Evolutionary conservation across 2,113 vertebrate genomes (phyloP), one percentile per base, ranked within the genome.

Genomic region (Leucoraja erinaceus): DNA sequence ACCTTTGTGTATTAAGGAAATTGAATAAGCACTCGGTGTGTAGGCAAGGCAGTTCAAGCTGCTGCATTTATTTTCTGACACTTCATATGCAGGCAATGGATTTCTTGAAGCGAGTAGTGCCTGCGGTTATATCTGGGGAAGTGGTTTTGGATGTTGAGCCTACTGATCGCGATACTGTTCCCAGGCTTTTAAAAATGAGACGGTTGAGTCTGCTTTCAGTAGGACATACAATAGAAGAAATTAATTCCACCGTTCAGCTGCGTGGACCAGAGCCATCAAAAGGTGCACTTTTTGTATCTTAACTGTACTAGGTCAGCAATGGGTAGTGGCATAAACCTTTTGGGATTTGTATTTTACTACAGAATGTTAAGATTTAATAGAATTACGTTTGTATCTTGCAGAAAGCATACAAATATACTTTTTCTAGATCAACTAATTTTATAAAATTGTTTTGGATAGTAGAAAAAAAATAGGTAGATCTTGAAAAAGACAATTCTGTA

Each of bases 41-140:
- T 31, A 75, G 93, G 94, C 5, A 38, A 10, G 81, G 90, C 93
- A 38, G 94, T 59, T 28, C 74, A 3, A 3, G 93, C 90, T 78
- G 92, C 74, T 63, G 79, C 0, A n/a, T 12, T 20, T 61, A 93
- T 76, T 81, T 8, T 8, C 61, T 81, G 86, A 68, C 90, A 92
- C 88, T 72, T 93, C 93, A 93, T 93, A 47, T 4, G 90, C 78
- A 68, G 25, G 95, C 94, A 92, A 99, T 99, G 98, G 98, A 98
- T 61, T 99, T 99, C 95, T 95, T 99, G 76, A 99, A 96, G 95
- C 98, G 97, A 96, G 96, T 98, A 0, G 97, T 98, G 93, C 98
- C 98, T 56, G 93, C 95, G 1, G 95, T 94, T 18, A 94, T 96
- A 94, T 97, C 96, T 20, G 97, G 97, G 93, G 98, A 98, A 66